These are phyloP conservation scores for Melozone crissalis DNA, from an alignment of 2,113 vertebrate species.

Conservation along the genomic window DNA sequence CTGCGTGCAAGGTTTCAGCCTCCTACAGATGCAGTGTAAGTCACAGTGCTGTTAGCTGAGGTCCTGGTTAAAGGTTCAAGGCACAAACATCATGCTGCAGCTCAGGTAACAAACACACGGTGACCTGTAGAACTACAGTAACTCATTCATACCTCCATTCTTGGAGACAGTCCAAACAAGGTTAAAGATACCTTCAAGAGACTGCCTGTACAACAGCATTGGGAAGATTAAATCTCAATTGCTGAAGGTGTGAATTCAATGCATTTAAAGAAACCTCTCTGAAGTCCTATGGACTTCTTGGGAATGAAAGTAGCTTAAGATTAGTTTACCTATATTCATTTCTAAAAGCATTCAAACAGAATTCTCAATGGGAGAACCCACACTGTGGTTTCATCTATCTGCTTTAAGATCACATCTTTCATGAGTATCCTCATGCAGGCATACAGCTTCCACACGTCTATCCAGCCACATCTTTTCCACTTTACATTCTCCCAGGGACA, in stretches of 20 bases:
- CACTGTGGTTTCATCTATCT: background rate
- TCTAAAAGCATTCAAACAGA: background rate
- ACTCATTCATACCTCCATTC: background rate
- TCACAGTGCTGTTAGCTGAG: background rate
- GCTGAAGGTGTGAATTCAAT: background rate
- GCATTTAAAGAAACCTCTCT: background rate
- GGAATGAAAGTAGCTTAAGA: background rate
- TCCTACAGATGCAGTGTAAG: background rate
- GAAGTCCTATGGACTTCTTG: background rate
- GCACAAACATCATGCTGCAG: background rate
- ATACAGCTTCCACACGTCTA: background rate
- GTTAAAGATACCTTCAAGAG: conserved; percentile 15
- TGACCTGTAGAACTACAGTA: background rate
- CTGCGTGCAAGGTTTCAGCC: background rate
- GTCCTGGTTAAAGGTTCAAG: background rate
- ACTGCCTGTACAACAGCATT: background rate
- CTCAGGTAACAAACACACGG: background rate
- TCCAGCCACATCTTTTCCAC: background rate
- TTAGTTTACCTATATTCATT: conserved; percentile 6
- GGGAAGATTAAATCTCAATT: background rate
- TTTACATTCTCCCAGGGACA: background rate
- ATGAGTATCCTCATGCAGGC: background rate
- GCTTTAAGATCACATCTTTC: conserved; percentile 2
- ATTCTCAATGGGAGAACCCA: background rate
- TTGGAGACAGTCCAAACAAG: conserved; percentile 24